A percentile compares a stretch with the other conserved stretches of the same genome.
phyloP scores from a whole-genome alignment of 37 sponge, comb jelly and placozoan genomes.

The Beroe ovata region DNA sequence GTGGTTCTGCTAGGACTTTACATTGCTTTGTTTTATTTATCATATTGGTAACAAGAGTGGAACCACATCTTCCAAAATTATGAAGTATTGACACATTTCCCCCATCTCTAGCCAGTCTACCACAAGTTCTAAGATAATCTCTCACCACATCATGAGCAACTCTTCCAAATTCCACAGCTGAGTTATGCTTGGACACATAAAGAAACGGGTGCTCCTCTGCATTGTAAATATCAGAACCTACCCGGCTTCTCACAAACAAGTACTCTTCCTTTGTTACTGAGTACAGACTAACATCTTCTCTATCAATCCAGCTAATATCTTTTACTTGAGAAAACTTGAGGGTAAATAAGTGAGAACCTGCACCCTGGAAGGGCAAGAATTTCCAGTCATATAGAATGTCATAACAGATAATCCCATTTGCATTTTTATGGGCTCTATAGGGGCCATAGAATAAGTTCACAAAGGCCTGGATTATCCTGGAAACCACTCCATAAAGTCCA shows the following conservation, averaged over 20 bases:
- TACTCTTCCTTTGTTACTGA: constrained; percentile 4
- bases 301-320: constrained; percentile 5
- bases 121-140: background rate
- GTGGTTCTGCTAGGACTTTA: constrained; percentile 18
- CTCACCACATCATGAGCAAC: background rate
- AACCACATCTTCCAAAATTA: constrained; percentile 44
- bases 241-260: background rate
- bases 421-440: background rate
- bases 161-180: constrained; percentile 42
- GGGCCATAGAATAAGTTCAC: background rate
- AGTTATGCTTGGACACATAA: background rate
- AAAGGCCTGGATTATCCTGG: background rate
- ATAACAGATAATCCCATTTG: constrained; percentile 14
- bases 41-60: constrained; percentile 30
- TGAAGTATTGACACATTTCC: background rate
- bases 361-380: background rate
- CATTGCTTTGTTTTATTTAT: constrained; percentile 33
- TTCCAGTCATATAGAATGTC: constrained; percentile 40
- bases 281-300: constrained; percentile 32
- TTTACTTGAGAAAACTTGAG: constrained; percentile 22
- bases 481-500: too few species aligned
- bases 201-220: constrained; percentile 36
- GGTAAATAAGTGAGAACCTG: background rate
- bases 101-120: constrained; percentile 27
- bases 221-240: constrained; percentile 6